Conservation (phyloP, 2,797 vertebrate species). For the Gymnoscopelus braueri region DNA sequence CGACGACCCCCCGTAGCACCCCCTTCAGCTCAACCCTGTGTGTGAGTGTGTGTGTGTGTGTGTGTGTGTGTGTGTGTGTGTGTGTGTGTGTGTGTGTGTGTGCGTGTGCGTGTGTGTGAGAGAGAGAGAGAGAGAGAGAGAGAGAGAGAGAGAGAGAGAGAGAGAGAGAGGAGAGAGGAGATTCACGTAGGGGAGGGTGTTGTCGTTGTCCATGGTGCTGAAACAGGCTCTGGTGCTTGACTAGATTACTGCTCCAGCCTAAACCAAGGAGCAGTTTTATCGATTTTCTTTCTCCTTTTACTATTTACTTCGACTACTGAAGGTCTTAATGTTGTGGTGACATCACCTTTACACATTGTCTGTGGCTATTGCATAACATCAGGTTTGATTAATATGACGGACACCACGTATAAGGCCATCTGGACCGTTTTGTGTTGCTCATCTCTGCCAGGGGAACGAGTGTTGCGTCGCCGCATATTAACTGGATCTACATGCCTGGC, state of each 20-base stretch:
- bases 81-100: no score
- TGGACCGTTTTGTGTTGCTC: constrained; percentile 45
- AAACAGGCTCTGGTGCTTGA: constrained; percentile 23
- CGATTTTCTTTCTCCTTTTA: no score
- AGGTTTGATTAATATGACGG: constrained; percentile 56
- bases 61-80: no score
- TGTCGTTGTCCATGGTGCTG: constrained; percentile 57
- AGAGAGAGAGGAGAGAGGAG: no score
- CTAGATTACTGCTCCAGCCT: background rate
- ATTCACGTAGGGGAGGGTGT: no score
- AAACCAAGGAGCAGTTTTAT: background rate
- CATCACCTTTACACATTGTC: background rate
- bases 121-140: no score
- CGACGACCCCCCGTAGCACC: no score
- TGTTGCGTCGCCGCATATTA: constrained; percentile 26
- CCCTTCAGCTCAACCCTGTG: no score
- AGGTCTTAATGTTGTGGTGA: no score
- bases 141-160: no score
- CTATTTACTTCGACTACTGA: no score
- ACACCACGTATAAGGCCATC: constrained; percentile 58
- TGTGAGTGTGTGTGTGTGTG: no score
- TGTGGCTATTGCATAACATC: constrained; percentile 37
- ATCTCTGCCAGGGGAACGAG: constrained; percentile 8
- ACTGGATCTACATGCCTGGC: constrained; percentile 53
- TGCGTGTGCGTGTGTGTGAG: background rate